Base-by-base conservation (phyloP, 2,888 invertebrate genomes). In the Apodemia mormo region DNA sequence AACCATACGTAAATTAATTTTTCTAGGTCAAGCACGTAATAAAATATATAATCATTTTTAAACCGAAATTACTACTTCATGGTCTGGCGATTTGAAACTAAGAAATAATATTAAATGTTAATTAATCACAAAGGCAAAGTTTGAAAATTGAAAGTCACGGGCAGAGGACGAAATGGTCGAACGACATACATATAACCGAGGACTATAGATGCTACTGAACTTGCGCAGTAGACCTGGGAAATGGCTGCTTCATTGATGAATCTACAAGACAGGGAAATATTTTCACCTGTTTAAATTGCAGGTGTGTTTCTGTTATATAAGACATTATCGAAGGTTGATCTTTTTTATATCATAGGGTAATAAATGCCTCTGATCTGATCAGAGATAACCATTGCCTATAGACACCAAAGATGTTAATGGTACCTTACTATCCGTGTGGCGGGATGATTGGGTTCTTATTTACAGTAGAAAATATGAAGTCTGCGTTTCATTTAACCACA, bases 61-160 rank as follows among this genome's bases (percentile, higher is more conserved):
- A 61, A 12, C 33, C 33, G 33, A 30, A 61, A 61, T 49, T 49
- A 49, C 49, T 61, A 12, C 30, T 61, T 61, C 30, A 61, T 33
- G 61, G 61, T 61, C 61, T 61, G 61, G 61, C 8, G 61, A 61
- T 61, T 61, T 29, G 14, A 14, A 61, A 61, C 33, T 33, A 61
- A 61, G 61, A 61, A 61, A 61, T 49, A 49, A 49, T 5, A 61
- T 30, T 33, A 61, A 61, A 61, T 30, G 61, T 61, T 33, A 61
- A 61, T 61, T 61, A 61, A 61, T 61, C 30, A 58, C 58, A 30
- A 30, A 61, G 66, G 33, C 64, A 61, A 74, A 73, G 70, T 72
- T 74, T 69, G 67, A 72, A 72, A 73, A 73, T 74, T 69, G 67
- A 72, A 72, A 73, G 74, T 71, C 64, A 70, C 68, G 49, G 49